Percentiles rank a stretch among this genome's conserved stretches.
Conservation (phyloP, 2,797 vertebrate genomes). For the Pangasius sanitwongsei region DNA sequence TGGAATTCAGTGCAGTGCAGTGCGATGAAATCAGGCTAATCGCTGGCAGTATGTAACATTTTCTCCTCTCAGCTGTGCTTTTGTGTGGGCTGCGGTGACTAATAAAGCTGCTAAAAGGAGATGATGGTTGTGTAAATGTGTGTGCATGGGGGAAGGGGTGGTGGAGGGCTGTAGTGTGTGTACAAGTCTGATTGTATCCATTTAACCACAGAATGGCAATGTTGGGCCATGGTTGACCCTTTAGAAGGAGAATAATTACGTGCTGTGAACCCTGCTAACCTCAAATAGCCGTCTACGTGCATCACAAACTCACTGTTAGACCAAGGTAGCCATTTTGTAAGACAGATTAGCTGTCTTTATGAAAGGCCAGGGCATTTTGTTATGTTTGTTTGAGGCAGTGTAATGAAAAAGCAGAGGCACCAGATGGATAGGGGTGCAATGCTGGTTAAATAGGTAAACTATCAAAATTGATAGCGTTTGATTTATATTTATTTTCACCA, state of each 20-base stretch:
- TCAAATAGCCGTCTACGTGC: conserved; percentile 72
- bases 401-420: background rate
- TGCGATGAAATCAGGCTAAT: conserved; percentile 68
- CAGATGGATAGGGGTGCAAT: background rate
- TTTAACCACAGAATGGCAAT: conserved; percentile 81
- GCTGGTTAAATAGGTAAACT: background rate
- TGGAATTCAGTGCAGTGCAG: conserved; percentile 39
- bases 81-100: conserved; percentile 51
- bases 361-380: conserved; percentile 75
- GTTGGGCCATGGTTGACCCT: conserved; percentile 75
- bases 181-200: conserved; percentile 84
- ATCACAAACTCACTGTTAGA: conserved; percentile 82
- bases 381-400: conserved; percentile 70
- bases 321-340: conserved; percentile 73
- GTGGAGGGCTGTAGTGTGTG: conserved; percentile 59
- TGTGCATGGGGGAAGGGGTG: conserved; percentile 35
- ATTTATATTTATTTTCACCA: background rate
- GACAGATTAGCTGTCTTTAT: conserved; percentile 80
- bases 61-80: conserved; percentile 49
- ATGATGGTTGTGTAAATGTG: conserved; percentile 52
- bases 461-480: background rate
- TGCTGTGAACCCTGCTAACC: conserved; percentile 72
- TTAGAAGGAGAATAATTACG: conserved; percentile 81
- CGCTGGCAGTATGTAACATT: conserved; percentile 44
- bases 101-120: conserved; percentile 56